A percentile compares a stretch with the other conserved stretches of the same genome.
phyloP scores from a whole-genome alignment of 2,113 vertebrate genomes.

The Anoplopoma fimbria region DNA sequence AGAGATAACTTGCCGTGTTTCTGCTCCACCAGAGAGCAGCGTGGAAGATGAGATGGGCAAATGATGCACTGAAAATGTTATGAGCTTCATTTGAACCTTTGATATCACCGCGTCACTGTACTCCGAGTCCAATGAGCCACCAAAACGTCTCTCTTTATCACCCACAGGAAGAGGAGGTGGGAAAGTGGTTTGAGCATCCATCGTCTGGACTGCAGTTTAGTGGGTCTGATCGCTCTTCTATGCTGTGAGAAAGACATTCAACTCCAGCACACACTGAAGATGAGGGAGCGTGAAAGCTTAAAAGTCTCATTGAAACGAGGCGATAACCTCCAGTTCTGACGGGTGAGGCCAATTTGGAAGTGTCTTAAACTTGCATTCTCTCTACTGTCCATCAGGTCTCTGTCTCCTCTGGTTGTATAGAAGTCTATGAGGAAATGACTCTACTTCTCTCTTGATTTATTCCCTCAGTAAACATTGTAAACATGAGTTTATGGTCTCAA shows the following conservation, averaged over 20 bases:
- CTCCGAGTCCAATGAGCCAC: constrained; percentile 8
- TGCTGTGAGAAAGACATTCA: neutral
- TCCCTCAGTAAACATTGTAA: too few relatives aligned
- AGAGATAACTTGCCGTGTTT: constrained; percentile 22
- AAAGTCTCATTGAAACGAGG: too few relatives aligned
- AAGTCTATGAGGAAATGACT: too few relatives aligned
- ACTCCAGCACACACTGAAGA: too few relatives aligned
- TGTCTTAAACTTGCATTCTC: too few relatives aligned
- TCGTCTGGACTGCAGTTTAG: neutral
- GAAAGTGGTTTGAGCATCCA: neutral
- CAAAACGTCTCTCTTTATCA: neutral
- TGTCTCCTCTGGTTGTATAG: too few relatives aligned
- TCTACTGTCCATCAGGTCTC: too few relatives aligned
- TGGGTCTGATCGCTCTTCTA: neutral
- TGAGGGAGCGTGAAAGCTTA: neutral
- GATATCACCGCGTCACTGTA: neutral
- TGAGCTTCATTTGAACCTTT: constrained; percentile 11
- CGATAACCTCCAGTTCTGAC: too few relatives aligned
- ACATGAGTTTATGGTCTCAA: too few relatives aligned
- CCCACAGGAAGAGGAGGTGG: neutral
- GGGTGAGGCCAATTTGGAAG: too few relatives aligned
- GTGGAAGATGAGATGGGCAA: constrained; percentile 9
- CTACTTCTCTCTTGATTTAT: too few relatives aligned
- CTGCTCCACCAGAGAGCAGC: constrained; percentile 20
- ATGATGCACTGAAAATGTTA: constrained; percentile 10